Evolutionary conservation across 2,113 vertebrate species (phyloP), one percentile per base, ranked within the genome.

Genomic region (Columbina picui): DNA sequence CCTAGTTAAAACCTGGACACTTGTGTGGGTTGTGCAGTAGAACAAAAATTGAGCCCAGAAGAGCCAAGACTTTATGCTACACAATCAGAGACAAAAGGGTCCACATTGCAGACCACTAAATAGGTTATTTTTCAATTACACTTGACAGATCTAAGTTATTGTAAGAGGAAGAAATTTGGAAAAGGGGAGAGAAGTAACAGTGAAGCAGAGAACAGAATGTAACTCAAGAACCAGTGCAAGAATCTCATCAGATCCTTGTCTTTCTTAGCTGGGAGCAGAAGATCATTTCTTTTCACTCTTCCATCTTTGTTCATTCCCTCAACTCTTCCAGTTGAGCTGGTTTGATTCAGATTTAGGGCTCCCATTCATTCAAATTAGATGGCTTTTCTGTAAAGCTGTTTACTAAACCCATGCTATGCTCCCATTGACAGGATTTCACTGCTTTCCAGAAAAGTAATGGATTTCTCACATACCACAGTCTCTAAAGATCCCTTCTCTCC

Each of bases 51-150:
- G 65, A 87, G 60, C 81, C 87, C 87, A 87, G 41, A 91, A 91
- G 70, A 65, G 87, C 21, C 77, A 82, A 39, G 74, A 76, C 12
- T 71, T 59, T 69, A 1, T 29, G 70, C 74, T 76, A n/a, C 59
- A 38, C 0, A 2, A 53, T 56, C 7, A 2, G 36, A 94, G 63
- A 88, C 59, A 69, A 65, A 87, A 87, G 63, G 52, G 29, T 82
- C 91, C 80, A 64, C 38, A 47, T 15, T 79, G 36, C 47, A 90
- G 71, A 50, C 71, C 59, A 26, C 45, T 77, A 73, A 81, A 77
- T 59, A 83, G 50, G 26, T 95, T 93, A 70, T 67, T 87, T 94
- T 93, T 81, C 82, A 73, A 60, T 94, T 91, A 89, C 16, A 47
- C 38, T 59, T 77, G 63, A 85, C 55, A 86, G 75, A 71, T 34